Conservation (phyloP, 2,888 invertebrate genomes). For the Drosophila pseudotakahashii region DNA sequence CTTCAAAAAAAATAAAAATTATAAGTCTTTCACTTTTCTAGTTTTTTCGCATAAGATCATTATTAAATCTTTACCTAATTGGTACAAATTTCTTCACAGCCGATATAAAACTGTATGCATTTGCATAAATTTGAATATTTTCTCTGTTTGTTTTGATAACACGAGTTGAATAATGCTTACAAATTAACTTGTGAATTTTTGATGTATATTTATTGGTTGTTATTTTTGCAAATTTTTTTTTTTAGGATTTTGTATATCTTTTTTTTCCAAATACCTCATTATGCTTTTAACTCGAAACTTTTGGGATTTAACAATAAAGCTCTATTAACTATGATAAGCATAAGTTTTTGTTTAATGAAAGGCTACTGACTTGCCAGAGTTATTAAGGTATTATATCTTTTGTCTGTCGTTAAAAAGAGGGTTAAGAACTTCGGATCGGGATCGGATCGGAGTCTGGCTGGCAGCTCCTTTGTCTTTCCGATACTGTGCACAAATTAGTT, state of each 20-base stretch:
- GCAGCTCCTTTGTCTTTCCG: slow-evolving; percentile 66
- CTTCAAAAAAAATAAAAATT: neutral
- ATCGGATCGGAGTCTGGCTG: slow-evolving; percentile 1
- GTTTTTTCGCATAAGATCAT: neutral
- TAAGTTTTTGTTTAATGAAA: neutral
- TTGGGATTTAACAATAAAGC: neutral
- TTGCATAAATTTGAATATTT: slow-evolving; percentile 20
- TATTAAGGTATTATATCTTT: neutral
- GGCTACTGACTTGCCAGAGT: neutral
- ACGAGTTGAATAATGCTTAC: slow-evolving; percentile 8
- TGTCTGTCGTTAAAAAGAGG: neutral
- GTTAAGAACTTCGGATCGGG: slow-evolving; percentile 20
- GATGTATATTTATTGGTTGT: neutral
- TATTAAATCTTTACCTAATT: slow-evolving; percentile 1
- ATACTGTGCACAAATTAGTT: slow-evolving; percentile 77
- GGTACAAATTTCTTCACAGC: slow-evolving; percentile 6
- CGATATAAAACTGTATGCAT: slow-evolving; percentile 7
- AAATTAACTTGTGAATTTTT: slow-evolving; percentile 13
- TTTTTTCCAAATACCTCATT: neutral
- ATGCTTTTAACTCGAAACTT: neutral
- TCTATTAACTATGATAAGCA: neutral
- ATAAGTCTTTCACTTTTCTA: neutral
- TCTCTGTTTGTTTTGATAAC: slow-evolving; percentile 9
- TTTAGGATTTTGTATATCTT: no score
- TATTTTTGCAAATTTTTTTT: neutral